Evolutionary conservation across 2,797 vertebrate genomes (phyloP).

Genomic region (Hypotaenidia philippensis): DNA sequence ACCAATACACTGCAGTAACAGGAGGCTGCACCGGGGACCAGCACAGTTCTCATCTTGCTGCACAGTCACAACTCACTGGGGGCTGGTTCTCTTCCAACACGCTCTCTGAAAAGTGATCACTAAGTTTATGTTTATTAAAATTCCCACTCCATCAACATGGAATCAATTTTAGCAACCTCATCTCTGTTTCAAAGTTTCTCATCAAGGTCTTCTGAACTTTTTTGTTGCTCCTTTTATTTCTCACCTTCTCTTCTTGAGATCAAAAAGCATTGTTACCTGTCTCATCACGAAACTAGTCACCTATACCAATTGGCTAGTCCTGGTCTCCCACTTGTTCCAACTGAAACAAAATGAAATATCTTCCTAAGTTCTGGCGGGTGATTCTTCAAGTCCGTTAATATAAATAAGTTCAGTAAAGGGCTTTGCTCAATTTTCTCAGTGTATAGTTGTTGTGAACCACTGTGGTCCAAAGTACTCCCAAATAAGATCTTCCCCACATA

Average conservation of each 20-base stretch:
- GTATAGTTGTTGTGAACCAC: not conserved
- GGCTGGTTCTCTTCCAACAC: not conserved
- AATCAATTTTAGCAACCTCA: not conserved
- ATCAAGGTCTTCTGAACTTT: not conserved
- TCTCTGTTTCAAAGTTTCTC: not conserved
- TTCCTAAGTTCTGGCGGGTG: not conserved
- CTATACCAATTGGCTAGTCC: not conserved
- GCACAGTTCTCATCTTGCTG: not conserved
- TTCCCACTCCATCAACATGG: not conserved
- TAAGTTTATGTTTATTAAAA: not conserved
- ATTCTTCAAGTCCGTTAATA: not conserved
- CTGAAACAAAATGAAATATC: not conserved
- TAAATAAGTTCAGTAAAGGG: not conserved
- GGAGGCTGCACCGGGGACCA: accelerated
- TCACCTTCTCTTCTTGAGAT: not conserved
- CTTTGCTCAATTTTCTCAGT: not conserved
- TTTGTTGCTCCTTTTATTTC: not conserved
- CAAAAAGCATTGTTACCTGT: not conserved
- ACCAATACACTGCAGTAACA: not conserved
- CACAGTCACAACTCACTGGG: not conserved
- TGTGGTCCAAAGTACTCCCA: not conserved
- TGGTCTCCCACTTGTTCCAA: not conserved
- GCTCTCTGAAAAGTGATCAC: not conserved
- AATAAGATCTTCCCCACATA: not conserved
- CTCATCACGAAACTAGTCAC: not conserved